Percentiles rank a stretch among this genome's conserved stretches.
Conservation (phyloP, 2,888 invertebrate species). For the Nudaria mundana region DNA sequence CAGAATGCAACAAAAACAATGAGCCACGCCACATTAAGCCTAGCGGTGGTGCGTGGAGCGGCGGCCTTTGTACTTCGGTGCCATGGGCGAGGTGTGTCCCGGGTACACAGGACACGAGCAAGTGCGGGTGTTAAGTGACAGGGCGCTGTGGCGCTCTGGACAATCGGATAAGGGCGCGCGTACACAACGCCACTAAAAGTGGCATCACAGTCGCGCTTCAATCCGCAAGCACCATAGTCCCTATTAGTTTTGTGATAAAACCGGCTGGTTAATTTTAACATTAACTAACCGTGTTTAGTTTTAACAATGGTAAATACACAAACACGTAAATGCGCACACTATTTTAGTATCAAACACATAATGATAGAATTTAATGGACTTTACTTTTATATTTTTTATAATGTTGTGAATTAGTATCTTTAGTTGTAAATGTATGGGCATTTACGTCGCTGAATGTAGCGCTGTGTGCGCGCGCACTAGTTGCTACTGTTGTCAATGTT, state of each 20-base stretch:
- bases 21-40: conserved; percentile 71
- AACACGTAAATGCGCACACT: conserved; percentile 10
- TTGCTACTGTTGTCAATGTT: conserved; percentile 70
- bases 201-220: conserved; percentile 37
- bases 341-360: conserved; percentile 2
- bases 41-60: conserved; percentile 73
- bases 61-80: conserved; percentile 55
- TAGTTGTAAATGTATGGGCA: conserved; percentile 34
- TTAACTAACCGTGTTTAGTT: conserved; percentile 25
- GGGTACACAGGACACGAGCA: conserved; percentile 8
- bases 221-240: conserved; percentile 40
- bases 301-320: conserved; percentile 25
- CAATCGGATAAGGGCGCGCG: conserved; percentile 37
- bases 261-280: conserved; percentile 20
- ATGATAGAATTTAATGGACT: background rate
- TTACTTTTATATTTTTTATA: background rate
- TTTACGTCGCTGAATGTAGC: conserved; percentile 47
- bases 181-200: conserved; percentile 45
- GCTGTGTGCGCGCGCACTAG: conserved; percentile 65
- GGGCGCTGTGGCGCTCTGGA: conserved; percentile 31
- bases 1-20: conserved; percentile 34
- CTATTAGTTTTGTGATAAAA: conserved; percentile 34
- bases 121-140: conserved; percentile 35
- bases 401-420: conserved; percentile 1
- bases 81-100: conserved; percentile 28